These are phyloP conservation scores for Cantharis flavilabris DNA, from an alignment of 2,888 invertebrate genomes.

Conservation along the genomic window DNA sequence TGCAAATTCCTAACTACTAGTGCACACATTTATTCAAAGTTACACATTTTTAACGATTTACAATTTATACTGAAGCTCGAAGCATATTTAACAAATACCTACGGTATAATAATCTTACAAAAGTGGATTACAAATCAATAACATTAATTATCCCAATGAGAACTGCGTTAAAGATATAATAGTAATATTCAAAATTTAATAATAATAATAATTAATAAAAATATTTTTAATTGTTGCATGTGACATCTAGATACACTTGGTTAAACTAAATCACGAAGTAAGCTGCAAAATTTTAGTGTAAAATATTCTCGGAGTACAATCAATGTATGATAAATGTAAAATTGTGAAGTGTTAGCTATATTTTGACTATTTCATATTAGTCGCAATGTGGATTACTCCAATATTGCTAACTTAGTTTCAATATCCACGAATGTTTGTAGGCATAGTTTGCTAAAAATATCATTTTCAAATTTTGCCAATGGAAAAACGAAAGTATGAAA, in stretches of 20 bases:
- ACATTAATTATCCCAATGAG: no score
- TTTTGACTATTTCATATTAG: background rate
- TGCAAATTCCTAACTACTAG: background rate
- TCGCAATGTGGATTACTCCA: background rate
- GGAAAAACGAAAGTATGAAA: no score
- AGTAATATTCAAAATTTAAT: background rate
- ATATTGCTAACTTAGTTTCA: background rate
- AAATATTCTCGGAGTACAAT: background rate
- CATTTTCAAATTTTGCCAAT: no score
- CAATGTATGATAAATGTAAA: background rate
- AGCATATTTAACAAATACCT: background rate
- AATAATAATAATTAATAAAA: background rate
- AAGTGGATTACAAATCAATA: background rate
- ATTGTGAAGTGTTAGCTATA: background rate
- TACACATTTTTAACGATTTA: background rate
- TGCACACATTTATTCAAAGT: background rate
- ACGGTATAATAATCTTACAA: no score
- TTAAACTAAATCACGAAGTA: background rate
- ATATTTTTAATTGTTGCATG: background rate
- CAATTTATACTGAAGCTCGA: background rate
- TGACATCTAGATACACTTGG: background rate
- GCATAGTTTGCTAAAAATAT: background rate
- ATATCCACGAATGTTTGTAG: background rate
- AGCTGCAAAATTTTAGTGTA: background rate
- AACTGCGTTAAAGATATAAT: no score